Evolutionary conservation across 2,888 invertebrate genomes (phyloP).

Genomic region (Cactoblastis cactorum): DNA sequence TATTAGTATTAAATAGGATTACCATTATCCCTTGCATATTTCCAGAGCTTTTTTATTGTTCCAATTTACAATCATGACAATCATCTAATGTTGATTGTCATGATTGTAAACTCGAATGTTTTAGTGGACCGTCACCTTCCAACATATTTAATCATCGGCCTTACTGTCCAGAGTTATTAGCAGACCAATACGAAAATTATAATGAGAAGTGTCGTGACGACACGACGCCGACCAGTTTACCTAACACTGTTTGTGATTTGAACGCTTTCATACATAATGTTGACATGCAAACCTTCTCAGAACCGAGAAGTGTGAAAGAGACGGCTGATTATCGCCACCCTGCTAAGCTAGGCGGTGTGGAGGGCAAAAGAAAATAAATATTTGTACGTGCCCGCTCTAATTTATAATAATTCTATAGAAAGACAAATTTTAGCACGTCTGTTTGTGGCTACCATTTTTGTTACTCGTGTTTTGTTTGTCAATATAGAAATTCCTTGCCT

Average conservation of each 20-base stretch:
- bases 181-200: slow-evolving; percentile 40
- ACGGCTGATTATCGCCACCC: slow-evolving; percentile 47
- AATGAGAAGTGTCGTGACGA: slow-evolving; percentile 46
- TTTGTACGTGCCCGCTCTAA: slow-evolving; percentile 51
- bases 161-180: slow-evolving; percentile 49
- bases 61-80: too few relatives aligned
- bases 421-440: slow-evolving; percentile 21
- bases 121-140: background rate
- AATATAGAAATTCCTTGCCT: slow-evolving; percentile 33
- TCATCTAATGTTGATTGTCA: background rate
- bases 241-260: slow-evolving; percentile 40
- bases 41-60: too few relatives aligned
- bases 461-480: slow-evolving; percentile 26
- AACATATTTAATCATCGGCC: slow-evolving; percentile 36
- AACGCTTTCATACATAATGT: slow-evolving; percentile 48
- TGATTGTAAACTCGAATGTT: too few relatives aligned
- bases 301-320: slow-evolving; percentile 36
- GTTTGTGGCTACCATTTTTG: slow-evolving; percentile 41
- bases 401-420: slow-evolving; percentile 62
- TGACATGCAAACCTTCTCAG: slow-evolving; percentile 62
- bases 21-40: too few relatives aligned
- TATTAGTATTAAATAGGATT: too few relatives aligned
- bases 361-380: slow-evolving; percentile 46
- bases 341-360: slow-evolving; percentile 43
- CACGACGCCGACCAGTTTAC: slow-evolving; percentile 41